These are phyloP conservation scores for Dendrolimus kikuchii DNA, from an alignment of 1,140 invertebrate genomes.

Conservation along the genomic window DNA sequence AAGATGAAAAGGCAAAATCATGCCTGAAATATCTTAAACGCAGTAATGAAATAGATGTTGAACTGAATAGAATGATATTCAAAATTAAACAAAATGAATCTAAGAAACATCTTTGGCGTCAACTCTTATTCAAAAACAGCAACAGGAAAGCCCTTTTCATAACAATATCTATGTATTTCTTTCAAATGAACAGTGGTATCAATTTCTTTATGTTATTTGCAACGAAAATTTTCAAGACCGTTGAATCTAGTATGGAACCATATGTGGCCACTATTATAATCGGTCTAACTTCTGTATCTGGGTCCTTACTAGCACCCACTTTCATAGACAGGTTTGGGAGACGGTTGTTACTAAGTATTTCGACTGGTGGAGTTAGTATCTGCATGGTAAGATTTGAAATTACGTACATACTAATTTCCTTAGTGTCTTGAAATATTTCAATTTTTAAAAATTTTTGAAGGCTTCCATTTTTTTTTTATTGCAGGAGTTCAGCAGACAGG, in stretches of 20 bases:
- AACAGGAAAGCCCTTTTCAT: slow-evolving; percentile 28
- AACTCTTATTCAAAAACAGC: slow-evolving; percentile 22
- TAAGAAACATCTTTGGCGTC: slow-evolving; percentile 15
- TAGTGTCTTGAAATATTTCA: no score
- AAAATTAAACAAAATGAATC: slow-evolving; percentile 5
- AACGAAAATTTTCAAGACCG: slow-evolving; percentile 53
- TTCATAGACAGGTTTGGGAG: slow-evolving; percentile 72
- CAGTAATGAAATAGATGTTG: slow-evolving; percentile 20
- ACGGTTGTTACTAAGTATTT: slow-evolving; percentile 60
- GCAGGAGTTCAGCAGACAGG: no score
- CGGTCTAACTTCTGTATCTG: slow-evolving; percentile 61
- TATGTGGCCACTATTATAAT: slow-evolving; percentile 30
- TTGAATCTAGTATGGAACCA: slow-evolving; percentile 26
- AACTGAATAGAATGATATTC: slow-evolving; percentile 13
- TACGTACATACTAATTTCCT: no score
- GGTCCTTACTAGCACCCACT: slow-evolving; percentile 36
- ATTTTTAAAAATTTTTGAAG: no score
- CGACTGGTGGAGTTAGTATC: slow-evolving; percentile 24
- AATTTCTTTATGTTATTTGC: slow-evolving; percentile 72
- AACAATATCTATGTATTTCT: slow-evolving; percentile 16
- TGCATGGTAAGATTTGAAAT: slow-evolving; percentile 22
- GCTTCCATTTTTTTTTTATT: no score
- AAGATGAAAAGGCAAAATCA: slow-evolving; percentile 12
- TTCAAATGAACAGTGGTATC: slow-evolving; percentile 54
- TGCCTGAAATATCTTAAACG: slow-evolving; percentile 9